Conservation (phyloP, 2,797 vertebrate genomes). For the Coranthus polyacanthus region DNA sequence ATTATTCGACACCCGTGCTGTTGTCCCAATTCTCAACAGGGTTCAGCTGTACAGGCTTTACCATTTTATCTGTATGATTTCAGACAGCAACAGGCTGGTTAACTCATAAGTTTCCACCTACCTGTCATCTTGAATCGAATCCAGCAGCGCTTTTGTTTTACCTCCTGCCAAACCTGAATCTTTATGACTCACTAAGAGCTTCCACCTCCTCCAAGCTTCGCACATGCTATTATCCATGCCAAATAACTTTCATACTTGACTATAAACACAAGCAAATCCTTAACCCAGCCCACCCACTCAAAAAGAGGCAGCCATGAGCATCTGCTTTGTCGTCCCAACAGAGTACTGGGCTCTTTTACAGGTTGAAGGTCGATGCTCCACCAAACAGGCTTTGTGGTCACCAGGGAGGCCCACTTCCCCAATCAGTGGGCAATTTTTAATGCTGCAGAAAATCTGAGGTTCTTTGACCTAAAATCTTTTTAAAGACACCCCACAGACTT, state of each 20-base stretch:
- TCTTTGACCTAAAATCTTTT: constrained; percentile 20
- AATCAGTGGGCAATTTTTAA: constrained; percentile 45
- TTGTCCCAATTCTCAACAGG: constrained; percentile 42
- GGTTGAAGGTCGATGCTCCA: constrained; percentile 70
- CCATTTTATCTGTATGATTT: constrained; percentile 59
- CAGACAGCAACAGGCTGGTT: constrained; percentile 59
- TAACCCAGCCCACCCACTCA: constrained; percentile 60
- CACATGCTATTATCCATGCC: constrained; percentile 58
- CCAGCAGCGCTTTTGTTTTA: constrained; percentile 61
- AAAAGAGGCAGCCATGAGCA: constrained; percentile 62
- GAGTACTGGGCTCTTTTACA: constrained; percentile 61
- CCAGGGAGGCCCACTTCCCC: constrained; percentile 54
- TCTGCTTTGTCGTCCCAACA: constrained; percentile 51
- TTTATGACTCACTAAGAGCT: constrained; percentile 68
- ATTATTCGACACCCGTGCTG: constrained; percentile 33
- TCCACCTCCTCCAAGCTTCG: constrained; percentile 44
- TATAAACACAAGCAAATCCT: constrained; percentile 56
- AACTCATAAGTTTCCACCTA: constrained; percentile 55
- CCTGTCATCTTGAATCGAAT: constrained; percentile 63
- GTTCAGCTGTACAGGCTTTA: constrained; percentile 26
- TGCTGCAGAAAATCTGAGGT: constrained; percentile 28
- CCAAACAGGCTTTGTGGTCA: constrained; percentile 73
- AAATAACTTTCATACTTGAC: constrained; percentile 60
- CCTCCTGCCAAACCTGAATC: constrained; percentile 70
- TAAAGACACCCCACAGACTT: not conserved